phyloP scores from a whole-genome alignment of 1,140 invertebrate species.

The Cecropterus lyciades region DNA sequence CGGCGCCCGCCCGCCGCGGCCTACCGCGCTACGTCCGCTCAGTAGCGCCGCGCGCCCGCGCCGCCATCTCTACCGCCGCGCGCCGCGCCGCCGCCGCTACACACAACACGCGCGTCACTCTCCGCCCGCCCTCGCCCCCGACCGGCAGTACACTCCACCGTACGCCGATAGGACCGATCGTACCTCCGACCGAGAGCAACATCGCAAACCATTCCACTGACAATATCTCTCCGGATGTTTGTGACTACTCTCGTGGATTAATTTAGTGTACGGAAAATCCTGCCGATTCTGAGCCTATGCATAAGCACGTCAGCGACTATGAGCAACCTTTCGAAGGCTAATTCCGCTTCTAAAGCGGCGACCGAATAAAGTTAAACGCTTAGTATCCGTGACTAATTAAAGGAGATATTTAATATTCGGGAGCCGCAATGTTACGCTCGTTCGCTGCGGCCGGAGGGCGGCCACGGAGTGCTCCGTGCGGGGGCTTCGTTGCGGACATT shows the following conservation, averaged over 20 bases:
- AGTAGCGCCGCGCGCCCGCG: constrained; percentile 16
- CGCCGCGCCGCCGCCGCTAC: constrained; percentile 16
- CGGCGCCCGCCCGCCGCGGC: neutral
- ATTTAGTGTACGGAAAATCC: too few species aligned
- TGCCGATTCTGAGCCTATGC: too few species aligned
- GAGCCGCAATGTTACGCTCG: neutral
- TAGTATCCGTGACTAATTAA: neutral
- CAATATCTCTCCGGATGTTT: too few species aligned
- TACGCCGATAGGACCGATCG: too few species aligned
- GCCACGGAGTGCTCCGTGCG: constrained; percentile 1
- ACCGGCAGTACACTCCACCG: constrained; percentile 12
- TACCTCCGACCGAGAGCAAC: constrained; percentile 1
- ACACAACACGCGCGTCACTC: neutral
- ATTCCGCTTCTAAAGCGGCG: neutral
- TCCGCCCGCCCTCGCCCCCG: constrained; percentile 6
- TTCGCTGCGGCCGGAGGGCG: constrained; percentile 15
- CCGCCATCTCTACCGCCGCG: constrained; percentile 17
- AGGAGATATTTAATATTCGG: neutral
- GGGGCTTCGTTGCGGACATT: neutral
- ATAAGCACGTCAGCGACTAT: neutral
- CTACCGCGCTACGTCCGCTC: constrained; percentile 17
- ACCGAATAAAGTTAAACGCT: neutral
- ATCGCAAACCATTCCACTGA: too few species aligned
- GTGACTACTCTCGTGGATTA: too few species aligned
- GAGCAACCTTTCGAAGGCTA: neutral